These are phyloP conservation scores for Leptonema lineaticorne DNA, from an alignment of 1,140 invertebrate genomes.

Conservation along the genomic window DNA sequence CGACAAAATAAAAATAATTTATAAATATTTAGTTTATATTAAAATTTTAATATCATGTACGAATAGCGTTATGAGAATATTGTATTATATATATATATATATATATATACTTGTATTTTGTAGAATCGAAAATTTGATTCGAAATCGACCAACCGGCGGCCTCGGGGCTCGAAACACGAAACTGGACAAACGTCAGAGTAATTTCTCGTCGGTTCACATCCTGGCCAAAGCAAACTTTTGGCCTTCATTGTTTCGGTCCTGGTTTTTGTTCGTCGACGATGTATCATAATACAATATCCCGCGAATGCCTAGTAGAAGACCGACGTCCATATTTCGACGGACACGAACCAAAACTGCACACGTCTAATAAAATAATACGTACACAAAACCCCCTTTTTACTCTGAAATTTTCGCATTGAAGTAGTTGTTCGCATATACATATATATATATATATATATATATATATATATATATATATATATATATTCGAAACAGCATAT, in stretches of 20 bases:
- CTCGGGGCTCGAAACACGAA: background rate
- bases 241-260: conserved; percentile 30
- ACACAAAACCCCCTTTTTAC: background rate
- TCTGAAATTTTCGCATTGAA: no score
- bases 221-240: conserved; percentile 22
- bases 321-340: conserved; percentile 11
- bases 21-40: no score
- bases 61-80: no score
- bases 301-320: conserved; percentile 13
- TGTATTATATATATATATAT: background rate
- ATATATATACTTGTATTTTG: background rate
- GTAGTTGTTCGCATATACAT: no score
- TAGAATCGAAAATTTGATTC: conserved; percentile 1
- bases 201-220: conserved; percentile 11
- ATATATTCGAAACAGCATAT: no score
- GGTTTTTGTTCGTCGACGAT: conserved; percentile 31
- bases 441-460: no score
- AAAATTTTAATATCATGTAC: no score
- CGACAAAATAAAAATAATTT: no score
- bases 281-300: conserved; percentile 39
- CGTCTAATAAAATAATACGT: background rate
- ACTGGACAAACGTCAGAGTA: background rate
- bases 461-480: no score
- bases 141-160: background rate
- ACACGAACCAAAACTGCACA: background rate